These are phyloP conservation scores for Dione vanillae DNA, from an alignment of 2,888 invertebrate genomes.

Conservation along the genomic window DNA sequence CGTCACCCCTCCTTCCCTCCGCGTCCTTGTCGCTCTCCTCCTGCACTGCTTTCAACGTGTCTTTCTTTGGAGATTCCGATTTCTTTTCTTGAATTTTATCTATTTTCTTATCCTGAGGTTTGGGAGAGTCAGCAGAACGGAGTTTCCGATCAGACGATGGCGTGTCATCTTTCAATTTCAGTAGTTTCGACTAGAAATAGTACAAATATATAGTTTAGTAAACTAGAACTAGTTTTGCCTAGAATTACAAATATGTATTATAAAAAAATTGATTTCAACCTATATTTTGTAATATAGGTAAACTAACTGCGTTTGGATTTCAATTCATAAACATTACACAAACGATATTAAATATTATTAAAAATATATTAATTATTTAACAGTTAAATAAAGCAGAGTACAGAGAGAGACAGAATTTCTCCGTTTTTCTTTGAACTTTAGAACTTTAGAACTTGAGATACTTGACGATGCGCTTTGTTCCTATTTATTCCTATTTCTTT, in stretches of 20 bases:
- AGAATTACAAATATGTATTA: slow-evolving; percentile 52
- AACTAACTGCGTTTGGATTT: too few relatives aligned
- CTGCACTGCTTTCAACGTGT: slow-evolving; percentile 24
- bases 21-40: slow-evolving; percentile 44
- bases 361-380: too few relatives aligned
- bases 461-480: too few relatives aligned
- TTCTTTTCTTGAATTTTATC: slow-evolving; percentile 46
- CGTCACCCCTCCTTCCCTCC: slow-evolving; percentile 43
- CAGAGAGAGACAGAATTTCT: too few relatives aligned
- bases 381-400: too few relatives aligned
- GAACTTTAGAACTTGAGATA: too few relatives aligned
- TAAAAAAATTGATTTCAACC: too few relatives aligned
- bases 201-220: slow-evolving; percentile 30
- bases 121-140: slow-evolving; percentile 71
- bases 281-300: too few relatives aligned
- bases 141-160: slow-evolving; percentile 64
- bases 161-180: slow-evolving; percentile 68
- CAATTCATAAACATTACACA: too few relatives aligned
- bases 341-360: too few relatives aligned
- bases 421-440: too few relatives aligned
- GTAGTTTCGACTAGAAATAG: slow-evolving; percentile 71
- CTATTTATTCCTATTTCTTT: too few relatives aligned
- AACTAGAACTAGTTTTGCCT: slow-evolving; percentile 74
- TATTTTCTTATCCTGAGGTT: slow-evolving; percentile 57
- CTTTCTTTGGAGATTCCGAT: slow-evolving; percentile 49